Conservation (phyloP, 2,888 invertebrate species). For the Monochamus alternatus region DNA sequence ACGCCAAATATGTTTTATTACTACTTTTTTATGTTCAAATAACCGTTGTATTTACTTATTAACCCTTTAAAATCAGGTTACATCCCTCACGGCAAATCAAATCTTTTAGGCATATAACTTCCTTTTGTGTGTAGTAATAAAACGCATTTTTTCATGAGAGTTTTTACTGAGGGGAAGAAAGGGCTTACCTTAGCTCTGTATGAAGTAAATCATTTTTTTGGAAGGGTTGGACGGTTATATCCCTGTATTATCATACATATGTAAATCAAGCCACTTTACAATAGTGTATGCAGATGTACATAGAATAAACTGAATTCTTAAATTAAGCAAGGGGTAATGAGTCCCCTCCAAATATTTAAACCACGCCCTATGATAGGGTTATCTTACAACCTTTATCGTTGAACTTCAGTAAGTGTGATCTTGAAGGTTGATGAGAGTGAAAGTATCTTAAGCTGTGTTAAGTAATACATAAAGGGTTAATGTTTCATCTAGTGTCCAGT, state of each 20-base stretch:
- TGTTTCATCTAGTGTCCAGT: not conserved
- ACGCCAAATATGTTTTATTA: no score
- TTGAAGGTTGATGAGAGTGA: constrained; percentile 28
- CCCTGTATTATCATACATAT: constrained; percentile 61
- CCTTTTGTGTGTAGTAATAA: constrained; percentile 33
- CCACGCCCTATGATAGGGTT: constrained; percentile 66
- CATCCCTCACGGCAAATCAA: constrained; percentile 35
- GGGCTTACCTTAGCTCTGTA: constrained; percentile 64
- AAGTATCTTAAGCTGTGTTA: constrained; percentile 45
- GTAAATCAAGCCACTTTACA: constrained; percentile 40
- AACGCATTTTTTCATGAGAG: constrained; percentile 71
- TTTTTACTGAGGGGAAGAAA: constrained; percentile 56
- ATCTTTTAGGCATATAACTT: constrained; percentile 44
- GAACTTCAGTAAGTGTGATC: constrained; percentile 20
- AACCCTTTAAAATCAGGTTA: constrained; percentile 37
- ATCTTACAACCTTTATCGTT: constrained; percentile 57
- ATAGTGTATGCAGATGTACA: constrained; percentile 65
- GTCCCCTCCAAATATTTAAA: constrained; percentile 59
- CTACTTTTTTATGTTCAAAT: no score
- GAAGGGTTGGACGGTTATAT: constrained; percentile 44
- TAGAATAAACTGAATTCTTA: constrained; percentile 63
- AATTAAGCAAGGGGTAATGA: constrained; percentile 64
- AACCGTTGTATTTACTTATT: constrained; percentile 24
- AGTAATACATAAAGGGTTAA: not conserved
- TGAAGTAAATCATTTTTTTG: constrained; percentile 56